A percentile compares a stretch with the other conserved stretches of the same genome.
These are phyloP conservation scores for Pangasius djambal DNA, from an alignment of 2,797 vertebrate genomes.

Conservation along the genomic window DNA sequence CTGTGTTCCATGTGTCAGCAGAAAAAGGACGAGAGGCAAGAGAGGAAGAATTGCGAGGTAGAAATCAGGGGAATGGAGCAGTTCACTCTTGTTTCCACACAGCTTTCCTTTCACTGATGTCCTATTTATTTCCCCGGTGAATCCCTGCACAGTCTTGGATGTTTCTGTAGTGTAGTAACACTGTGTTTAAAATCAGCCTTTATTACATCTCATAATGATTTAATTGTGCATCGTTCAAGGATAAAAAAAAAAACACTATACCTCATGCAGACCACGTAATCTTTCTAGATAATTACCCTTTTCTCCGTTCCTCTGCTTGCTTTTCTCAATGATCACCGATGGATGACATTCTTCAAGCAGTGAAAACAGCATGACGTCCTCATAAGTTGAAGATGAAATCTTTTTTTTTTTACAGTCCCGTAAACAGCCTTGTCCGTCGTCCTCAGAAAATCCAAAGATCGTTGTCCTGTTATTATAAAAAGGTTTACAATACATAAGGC, in stretches of 20 bases:
- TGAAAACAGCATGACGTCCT: not conserved
- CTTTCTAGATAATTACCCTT: not conserved
- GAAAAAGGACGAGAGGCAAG: constrained; percentile 57
- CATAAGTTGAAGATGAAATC: not conserved
- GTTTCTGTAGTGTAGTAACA: not conserved
- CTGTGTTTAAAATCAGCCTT: not conserved
- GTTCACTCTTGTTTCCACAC: constrained; percentile 59
- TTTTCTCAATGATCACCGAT: not conserved
- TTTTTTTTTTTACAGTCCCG: too few relatives aligned
- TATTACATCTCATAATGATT: constrained; percentile 1
- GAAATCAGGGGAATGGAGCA: constrained; percentile 59
- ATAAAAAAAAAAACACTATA: not conserved
- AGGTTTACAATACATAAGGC: not conserved
- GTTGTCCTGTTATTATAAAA: not conserved
- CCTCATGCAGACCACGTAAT: not conserved
- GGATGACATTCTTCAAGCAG: not conserved
- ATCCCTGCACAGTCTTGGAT: not conserved
- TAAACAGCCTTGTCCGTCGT: not conserved
- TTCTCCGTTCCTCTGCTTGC: not conserved
- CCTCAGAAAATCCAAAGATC: not conserved
- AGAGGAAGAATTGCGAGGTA: not conserved
- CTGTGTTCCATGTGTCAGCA: constrained; percentile 74
- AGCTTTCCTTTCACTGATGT: not conserved
- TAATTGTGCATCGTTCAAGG: not conserved
- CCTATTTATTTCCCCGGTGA: not conserved